Base-by-base conservation (phyloP, 1,140 invertebrate genomes). In the Eciton burchellii region DNA sequence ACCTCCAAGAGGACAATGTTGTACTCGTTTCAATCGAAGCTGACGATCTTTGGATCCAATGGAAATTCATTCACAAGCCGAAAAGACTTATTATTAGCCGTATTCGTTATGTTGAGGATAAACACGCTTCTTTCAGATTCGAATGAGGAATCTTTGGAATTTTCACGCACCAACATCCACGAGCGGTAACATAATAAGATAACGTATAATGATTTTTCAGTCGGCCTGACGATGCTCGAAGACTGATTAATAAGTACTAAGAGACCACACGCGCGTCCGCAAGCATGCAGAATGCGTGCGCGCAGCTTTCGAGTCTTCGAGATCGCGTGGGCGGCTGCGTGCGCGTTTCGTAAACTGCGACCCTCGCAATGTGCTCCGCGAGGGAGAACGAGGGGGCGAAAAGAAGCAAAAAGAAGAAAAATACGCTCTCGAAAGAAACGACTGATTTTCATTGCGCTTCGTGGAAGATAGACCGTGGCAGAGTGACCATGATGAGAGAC, bases 301-400 rank as follows among this genome's bases (percentile, higher is more conserved):
- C 14, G 29, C 65, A 70, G 35, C 6, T 47, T 41, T 83, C 63
- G 49, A 57, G 47, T 35, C 52, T 81, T 76, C 57, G 24, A 57
- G 35, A 16, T 41, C 26, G 73, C 73, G 73, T 54, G 60, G 29
- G 73, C 45, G 73, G 35, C 29, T 65, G 60, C 60, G 45, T 76
- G 72, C 57, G 26, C 45, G 9, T 76, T 76, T 76, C 45, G 73
- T 76, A 76, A 76, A 65, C 73, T 49, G 35, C 60, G 47, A 65
- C 47, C 45, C 59, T 65, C 8, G 59, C 35, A 35, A 35, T 6
- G 16, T 35, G 21, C 12, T 29, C 4, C 1, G 21, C 3, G 47
- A 81, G 35, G 26, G 26, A 26, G 14, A 26, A 81, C 41, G 60
- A 79, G 45, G 26, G 21, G 29, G 12, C 16, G 14, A 62, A 63